A percentile compares a stretch with the other conserved stretches of the same genome.
phyloP scores from a whole-genome alignment of 2,888 invertebrate species.

The Cremastobaeus sp. region DNA sequence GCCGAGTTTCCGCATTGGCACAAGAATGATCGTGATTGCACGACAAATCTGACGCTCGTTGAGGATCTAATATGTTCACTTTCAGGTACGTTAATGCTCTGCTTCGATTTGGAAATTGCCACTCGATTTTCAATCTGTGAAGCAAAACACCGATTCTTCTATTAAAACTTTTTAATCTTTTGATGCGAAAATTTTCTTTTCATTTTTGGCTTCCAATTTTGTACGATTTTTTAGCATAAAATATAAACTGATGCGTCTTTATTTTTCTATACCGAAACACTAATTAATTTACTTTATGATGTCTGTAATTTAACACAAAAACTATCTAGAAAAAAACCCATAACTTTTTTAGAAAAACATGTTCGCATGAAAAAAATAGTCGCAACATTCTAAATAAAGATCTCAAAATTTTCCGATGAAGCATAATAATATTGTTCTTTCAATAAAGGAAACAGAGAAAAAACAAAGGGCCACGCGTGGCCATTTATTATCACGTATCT shows the following conservation, averaged over 20 bases:
- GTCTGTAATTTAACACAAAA: no score
- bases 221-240: no score
- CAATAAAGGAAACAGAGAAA: conserved; percentile 28
- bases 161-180: not conserved
- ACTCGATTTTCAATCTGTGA: conserved; percentile 77
- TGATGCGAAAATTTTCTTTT: not conserved
- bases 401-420: conserved; percentile 5
- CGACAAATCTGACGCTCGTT: conserved; percentile 9
- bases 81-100: conserved; percentile 62
- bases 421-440: conserved; percentile 37
- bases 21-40: conserved; percentile 76
- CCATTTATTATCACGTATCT: conserved; percentile 23
- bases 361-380: no score
- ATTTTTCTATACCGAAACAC: no score
- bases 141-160: no score
- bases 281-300: no score
- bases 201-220: no score
- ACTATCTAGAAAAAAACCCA: no score
- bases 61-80: conserved; percentile 71
- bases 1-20: conserved; percentile 79
- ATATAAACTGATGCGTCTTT: no score
- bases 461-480: conserved; percentile 15
- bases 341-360: no score
- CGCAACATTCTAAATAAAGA: conserved; percentile 11
- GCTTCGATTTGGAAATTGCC: conserved; percentile 71